Percentiles rank a stretch among this genome's conserved stretches.
These are phyloP conservation scores for Amblyornis subalaris DNA, from an alignment of 2,113 vertebrate species.

Conservation along the genomic window DNA sequence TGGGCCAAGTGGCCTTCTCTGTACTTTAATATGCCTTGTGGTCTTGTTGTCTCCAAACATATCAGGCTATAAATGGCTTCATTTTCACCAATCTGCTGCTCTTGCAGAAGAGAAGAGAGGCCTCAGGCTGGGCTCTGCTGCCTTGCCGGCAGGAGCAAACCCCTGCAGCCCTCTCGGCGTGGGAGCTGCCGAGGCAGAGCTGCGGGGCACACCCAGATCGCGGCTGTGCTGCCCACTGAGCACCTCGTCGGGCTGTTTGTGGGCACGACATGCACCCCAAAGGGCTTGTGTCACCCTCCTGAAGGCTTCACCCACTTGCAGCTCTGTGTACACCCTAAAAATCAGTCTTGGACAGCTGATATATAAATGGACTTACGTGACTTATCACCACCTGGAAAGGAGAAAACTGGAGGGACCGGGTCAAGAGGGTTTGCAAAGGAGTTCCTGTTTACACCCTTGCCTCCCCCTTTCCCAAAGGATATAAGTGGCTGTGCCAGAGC, in stretches of 20 bases:
- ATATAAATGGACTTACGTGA: background rate
- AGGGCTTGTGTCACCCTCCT: background rate
- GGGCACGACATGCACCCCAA: rapidly evolving
- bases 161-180: rapidly evolving
- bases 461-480: rapidly evolving
- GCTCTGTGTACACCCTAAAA: background rate
- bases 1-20: background rate
- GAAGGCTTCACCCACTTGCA: background rate
- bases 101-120: background rate
- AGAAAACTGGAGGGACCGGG: background rate
- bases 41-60: background rate
- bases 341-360: background rate
- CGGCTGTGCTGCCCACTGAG: background rate
- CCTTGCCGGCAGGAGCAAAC: background rate
- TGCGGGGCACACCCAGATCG: background rate
- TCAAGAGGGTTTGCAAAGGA: background rate
- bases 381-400: background rate
- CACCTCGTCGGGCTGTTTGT: rapidly evolving
- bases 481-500: background rate
- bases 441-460: rapidly evolving
- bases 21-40: background rate
- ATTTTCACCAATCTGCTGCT: background rate
- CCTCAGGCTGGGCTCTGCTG: background rate
- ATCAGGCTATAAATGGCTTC: background rate
- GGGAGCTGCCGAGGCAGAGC: background rate